Conservation (phyloP, 1,140 invertebrate species). For the Eueides isabella region DNA sequence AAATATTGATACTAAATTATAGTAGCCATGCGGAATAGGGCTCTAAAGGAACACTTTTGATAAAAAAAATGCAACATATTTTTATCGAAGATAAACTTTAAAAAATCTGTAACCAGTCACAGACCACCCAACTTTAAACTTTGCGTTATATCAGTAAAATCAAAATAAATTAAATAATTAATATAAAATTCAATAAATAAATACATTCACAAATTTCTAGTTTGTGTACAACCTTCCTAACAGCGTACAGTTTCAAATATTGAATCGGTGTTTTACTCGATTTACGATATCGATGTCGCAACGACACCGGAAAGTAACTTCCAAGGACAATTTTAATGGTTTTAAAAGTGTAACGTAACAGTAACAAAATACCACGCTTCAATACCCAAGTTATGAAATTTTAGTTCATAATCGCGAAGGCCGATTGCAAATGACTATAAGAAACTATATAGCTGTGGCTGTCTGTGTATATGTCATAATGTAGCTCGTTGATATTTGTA, state of each 20-base stretch:
- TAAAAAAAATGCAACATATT: no score
- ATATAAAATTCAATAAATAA: neutral
- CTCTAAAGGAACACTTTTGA: no score
- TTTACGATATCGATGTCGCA: constrained; percentile 49
- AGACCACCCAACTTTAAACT: no score
- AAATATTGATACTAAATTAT: no score
- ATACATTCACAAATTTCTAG: neutral
- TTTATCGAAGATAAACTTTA: no score
- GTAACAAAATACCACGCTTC: constrained; percentile 42
- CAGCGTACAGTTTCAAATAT: constrained; percentile 24
- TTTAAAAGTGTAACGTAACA: constrained; percentile 47
- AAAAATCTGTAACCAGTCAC: no score
- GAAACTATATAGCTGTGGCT: neutral
- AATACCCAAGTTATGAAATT: constrained; percentile 45
- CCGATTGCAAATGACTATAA: constrained; percentile 27
- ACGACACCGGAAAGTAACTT: constrained; percentile 45
- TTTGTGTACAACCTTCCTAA: constrained; percentile 26
- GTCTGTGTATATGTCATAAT: constrained; percentile 28
- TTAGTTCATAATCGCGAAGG: constrained; percentile 37
- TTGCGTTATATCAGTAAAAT: no score
- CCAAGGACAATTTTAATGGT: constrained; percentile 51
- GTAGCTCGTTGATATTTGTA: constrained; percentile 1
- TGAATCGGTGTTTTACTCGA: constrained; percentile 39
- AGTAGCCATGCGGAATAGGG: no score
- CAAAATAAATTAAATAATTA: neutral